These are phyloP conservation scores for Pelobates cultripes DNA, from an alignment of 2,797 vertebrate species.

Conservation along the genomic window DNA sequence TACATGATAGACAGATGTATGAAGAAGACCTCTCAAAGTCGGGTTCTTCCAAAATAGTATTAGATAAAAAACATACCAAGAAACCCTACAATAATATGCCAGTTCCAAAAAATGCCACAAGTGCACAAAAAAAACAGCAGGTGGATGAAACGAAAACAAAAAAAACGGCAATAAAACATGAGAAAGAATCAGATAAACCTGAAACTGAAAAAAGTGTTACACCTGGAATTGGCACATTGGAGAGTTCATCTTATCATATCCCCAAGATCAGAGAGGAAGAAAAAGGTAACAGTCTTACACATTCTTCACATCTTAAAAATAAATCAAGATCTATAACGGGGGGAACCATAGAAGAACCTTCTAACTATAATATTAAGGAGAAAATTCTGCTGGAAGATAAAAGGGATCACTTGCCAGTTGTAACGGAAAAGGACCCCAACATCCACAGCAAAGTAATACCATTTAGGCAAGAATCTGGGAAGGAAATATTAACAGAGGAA, in stretches of 20 bases:
- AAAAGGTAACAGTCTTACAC: background rate
- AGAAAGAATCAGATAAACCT: background rate
- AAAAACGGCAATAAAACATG: background rate
- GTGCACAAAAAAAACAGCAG: background rate
- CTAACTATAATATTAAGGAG: background rate
- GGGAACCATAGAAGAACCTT: background rate
- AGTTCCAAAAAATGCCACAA: background rate
- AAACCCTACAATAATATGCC: background rate
- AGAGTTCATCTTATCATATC: background rate
- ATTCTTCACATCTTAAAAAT: background rate
- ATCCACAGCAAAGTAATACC: background rate
- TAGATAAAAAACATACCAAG: slow-evolving; percentile 19
- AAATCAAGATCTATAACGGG: background rate
- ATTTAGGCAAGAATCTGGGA: background rate
- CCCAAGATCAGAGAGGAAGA: background rate
- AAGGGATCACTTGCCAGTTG: background rate
- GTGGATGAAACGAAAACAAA: background rate
- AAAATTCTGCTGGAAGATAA: background rate
- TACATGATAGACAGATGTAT: background rate
- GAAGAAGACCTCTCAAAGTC: slow-evolving; percentile 6
- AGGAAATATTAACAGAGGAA: background rate
- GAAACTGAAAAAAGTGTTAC: background rate
- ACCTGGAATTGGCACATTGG: background rate
- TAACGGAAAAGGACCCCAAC: background rate
- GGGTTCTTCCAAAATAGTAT: background rate